phyloP scores from a whole-genome alignment of 2,113 vertebrate species.

The Smithornis capensis region DNA sequence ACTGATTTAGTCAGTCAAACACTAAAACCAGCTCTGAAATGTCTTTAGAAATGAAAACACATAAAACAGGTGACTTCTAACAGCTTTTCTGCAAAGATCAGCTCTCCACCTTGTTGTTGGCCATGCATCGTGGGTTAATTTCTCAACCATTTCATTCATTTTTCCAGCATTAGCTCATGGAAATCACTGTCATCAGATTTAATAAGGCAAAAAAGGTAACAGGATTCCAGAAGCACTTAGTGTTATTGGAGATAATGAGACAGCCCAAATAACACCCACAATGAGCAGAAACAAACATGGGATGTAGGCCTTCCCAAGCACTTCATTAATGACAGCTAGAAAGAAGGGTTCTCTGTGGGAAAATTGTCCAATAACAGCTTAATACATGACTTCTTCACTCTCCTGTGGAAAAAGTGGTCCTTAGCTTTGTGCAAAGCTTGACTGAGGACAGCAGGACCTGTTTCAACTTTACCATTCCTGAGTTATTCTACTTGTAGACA shows the following conservation, averaged over 20 bases:
- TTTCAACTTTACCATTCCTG: neutral
- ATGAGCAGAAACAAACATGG: neutral
- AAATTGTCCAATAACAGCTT: neutral
- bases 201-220: neutral
- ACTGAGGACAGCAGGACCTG: neutral
- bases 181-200: neutral
- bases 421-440: neutral
- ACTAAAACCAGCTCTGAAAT: neutral
- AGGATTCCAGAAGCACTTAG: neutral
- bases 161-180: neutral
- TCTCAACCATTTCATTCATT: neutral
- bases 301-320: neutral
- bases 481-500: neutral
- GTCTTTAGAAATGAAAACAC: neutral
- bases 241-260: neutral
- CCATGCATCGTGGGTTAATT: neutral
- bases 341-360: neutral
- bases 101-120: neutral
- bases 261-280: neutral
- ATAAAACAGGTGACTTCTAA: neutral
- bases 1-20: neutral
- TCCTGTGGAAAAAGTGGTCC: neutral
- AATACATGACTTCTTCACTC: neutral
- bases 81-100: neutral
- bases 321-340: neutral